These are phyloP conservation scores for Eumeta japonica DNA, from an alignment of 1,140 invertebrate genomes.

Conservation along the genomic window DNA sequence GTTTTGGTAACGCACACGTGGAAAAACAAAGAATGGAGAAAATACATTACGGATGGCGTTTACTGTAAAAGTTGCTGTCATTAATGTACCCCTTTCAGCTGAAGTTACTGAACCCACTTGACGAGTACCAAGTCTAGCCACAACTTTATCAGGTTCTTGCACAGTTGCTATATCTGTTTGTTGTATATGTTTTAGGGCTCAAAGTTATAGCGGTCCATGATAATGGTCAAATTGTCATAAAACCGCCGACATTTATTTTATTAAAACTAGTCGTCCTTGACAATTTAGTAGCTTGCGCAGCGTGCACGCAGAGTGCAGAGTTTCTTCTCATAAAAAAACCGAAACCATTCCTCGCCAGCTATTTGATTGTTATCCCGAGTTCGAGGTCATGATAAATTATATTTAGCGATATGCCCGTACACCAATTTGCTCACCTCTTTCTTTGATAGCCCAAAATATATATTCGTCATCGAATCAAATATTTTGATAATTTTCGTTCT, in stretches of 20 bases:
- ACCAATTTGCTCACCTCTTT: conserved; percentile 39
- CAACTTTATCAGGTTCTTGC: conserved; percentile 17
- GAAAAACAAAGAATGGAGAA: too few species aligned
- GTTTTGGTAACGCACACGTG: conserved; percentile 34
- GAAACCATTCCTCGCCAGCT: conserved; percentile 51
- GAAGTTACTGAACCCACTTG: conserved; percentile 47
- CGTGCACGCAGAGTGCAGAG: conserved; percentile 33
- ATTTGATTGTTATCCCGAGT: too few species aligned
- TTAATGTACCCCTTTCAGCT: conserved; percentile 40
- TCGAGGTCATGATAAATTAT: conserved; percentile 28
- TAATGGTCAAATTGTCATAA: conserved; percentile 26
- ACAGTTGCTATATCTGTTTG: conserved; percentile 52
- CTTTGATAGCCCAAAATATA: conserved; percentile 31
- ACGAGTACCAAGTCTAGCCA: conserved; percentile 36
- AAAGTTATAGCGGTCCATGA: conserved; percentile 18
- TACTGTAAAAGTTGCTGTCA: conserved; percentile 35
- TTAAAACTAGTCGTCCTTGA: conserved; percentile 55
- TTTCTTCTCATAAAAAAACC: conserved; percentile 46
- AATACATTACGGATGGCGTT: conserved; percentile 32
- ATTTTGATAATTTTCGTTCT: too few species aligned
- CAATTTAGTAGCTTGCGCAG: conserved; percentile 43
- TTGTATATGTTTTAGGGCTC: conserved; percentile 24
- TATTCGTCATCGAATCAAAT: conserved; percentile 21
- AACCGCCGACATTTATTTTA: conserved; percentile 32
- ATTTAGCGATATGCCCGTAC: conserved; percentile 28